phyloP scores from a whole-genome alignment of 2,113 vertebrate genomes.

The Pelecanus crispus region DNA sequence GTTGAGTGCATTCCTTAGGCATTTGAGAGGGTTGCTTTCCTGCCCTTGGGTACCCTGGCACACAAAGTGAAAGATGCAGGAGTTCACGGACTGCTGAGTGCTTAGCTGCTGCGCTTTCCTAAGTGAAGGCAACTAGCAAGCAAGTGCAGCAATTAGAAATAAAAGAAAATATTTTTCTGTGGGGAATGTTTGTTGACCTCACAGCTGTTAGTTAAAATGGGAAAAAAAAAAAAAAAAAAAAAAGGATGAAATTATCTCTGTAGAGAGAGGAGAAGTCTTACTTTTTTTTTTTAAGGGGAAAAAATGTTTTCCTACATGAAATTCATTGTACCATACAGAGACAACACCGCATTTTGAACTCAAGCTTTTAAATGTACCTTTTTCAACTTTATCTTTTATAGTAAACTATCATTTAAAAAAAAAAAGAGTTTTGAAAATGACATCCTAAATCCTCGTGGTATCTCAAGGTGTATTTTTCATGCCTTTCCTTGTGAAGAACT shows the following conservation, averaged over 20 bases:
- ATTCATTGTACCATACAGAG: not conserved
- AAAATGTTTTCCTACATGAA: not conserved
- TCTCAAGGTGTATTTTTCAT: not conserved
- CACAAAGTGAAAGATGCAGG: not conserved
- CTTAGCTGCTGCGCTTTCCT: slow-evolving; percentile 22
- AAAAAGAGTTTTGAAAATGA: not conserved
- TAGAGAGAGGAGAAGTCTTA: not conserved
- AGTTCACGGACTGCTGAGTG: slow-evolving; percentile 17
- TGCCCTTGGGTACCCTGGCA: slow-evolving; percentile 51
- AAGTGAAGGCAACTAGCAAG: not conserved
- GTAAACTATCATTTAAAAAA: not conserved
- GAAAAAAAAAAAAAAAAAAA: not conserved
- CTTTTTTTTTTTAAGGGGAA: not conserved
- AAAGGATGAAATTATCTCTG: not conserved
- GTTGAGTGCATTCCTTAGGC: slow-evolving; percentile 40
- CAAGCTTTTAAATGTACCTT: not conserved
- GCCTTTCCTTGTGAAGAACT: not conserved
- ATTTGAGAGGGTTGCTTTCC: not conserved
- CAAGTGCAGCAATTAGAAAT: slow-evolving; percentile 53
- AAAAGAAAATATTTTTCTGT: slow-evolving; percentile 38
- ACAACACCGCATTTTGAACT: not conserved
- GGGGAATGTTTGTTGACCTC: not conserved
- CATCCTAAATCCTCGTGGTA: not conserved
- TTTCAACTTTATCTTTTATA: not conserved
- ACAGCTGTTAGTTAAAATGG: not conserved